Conservation (phyloP, 2,888 invertebrate species). For the Patella pellucida region DNA sequence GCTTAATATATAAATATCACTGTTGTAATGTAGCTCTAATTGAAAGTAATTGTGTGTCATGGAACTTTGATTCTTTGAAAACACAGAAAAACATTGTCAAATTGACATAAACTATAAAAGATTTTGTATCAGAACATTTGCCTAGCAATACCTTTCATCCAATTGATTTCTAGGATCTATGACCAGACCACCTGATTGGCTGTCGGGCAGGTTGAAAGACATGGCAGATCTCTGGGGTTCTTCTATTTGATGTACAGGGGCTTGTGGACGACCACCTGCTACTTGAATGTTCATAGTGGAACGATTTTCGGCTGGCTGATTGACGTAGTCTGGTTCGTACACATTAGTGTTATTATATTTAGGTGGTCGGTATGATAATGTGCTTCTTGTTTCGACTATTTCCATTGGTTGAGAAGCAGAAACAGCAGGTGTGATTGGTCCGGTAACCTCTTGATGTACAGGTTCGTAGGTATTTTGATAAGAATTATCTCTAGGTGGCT, state of each 20-base stretch:
- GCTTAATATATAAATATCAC: too few relatives aligned
- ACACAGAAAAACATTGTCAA: too few relatives aligned
- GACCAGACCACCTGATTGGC: constrained; percentile 26
- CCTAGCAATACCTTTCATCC: constrained; percentile 8
- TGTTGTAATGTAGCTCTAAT: too few relatives aligned
- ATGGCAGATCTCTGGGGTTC: neutral
- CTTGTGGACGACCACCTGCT: neutral
- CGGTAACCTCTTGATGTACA: neutral
- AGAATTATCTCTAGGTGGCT: constrained; percentile 34
- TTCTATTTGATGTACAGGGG: neutral
- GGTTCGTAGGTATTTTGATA: neutral
- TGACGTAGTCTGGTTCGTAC: neutral
- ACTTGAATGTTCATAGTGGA: constrained; percentile 4
- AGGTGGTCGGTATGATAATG: neutral
- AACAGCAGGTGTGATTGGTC: constrained; percentile 12
- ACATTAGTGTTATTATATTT: neutral
- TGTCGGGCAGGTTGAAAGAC: neutral
- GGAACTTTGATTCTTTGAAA: too few relatives aligned
- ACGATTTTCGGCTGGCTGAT: neutral
- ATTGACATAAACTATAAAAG: too few relatives aligned
- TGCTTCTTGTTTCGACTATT: neutral
- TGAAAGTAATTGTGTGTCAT: too few relatives aligned
- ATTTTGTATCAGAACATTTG: too few relatives aligned
- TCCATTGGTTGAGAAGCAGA: constrained; percentile 6
- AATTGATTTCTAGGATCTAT: constrained; percentile 36